Conservation (phyloP, 2,113 vertebrate genomes). For the Petaurus breviceps region DNA sequence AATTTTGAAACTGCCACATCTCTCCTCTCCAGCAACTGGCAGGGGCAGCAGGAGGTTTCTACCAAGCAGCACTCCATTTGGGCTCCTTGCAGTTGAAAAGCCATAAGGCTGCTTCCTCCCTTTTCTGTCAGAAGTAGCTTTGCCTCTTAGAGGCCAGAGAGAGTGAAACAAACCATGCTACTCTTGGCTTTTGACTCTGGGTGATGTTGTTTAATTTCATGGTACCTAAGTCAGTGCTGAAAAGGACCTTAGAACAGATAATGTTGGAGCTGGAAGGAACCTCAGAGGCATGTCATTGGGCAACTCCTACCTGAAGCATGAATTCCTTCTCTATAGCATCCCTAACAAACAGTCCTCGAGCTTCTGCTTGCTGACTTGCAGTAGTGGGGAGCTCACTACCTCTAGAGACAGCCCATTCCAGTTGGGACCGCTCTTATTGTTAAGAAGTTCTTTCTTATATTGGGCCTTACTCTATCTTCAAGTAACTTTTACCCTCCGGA, state of each 20-base stretch:
- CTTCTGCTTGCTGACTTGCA: background rate
- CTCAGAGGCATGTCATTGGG: background rate
- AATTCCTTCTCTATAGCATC: background rate
- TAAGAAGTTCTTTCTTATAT: background rate
- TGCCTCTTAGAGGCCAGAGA: background rate
- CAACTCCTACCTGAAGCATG: background rate
- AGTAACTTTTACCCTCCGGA: background rate
- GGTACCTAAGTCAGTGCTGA: background rate
- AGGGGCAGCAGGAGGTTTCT: slow-evolving; percentile 13
- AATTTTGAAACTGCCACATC: background rate
- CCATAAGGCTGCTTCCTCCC: background rate
- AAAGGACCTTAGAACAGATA: background rate
- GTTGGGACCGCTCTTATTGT: background rate
- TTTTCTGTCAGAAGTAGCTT: slow-evolving; percentile 12
- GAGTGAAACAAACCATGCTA: background rate
- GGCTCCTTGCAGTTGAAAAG: slow-evolving; percentile 32
- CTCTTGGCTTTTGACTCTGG: background rate
- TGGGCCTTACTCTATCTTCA: background rate
- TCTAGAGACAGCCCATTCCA: background rate
- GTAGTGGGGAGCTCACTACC: background rate
- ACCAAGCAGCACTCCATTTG: background rate
- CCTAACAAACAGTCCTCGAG: background rate
- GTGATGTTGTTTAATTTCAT: background rate
- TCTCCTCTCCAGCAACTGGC: background rate
- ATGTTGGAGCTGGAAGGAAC: background rate